Percentiles rank a stretch among this genome's conserved stretches.
Evolutionary conservation across 2,113 vertebrate genomes (phyloP).

Genomic region (Haliaeetus leucogaster): DNA sequence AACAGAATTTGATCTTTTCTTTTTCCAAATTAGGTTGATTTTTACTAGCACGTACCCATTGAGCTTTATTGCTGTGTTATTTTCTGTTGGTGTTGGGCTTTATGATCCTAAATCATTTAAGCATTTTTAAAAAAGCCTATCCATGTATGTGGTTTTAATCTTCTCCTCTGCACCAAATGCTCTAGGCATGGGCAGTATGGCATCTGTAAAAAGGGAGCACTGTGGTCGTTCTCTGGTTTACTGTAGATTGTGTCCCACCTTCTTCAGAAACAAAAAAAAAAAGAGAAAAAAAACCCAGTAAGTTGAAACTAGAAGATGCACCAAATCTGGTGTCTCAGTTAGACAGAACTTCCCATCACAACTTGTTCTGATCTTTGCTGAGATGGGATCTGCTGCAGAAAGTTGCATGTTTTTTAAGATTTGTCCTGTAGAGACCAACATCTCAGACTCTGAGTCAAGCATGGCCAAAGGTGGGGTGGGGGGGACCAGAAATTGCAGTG

Average conservation of each 20-base stretch:
- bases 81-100: not conserved
- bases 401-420: not conserved
- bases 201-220: not conserved
- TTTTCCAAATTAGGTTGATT: not conserved
- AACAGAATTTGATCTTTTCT: not conserved
- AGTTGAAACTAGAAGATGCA: not conserved
- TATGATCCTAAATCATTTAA: not conserved
- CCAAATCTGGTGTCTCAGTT: not conserved
- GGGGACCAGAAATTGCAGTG: not conserved
- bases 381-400: not conserved
- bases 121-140: not conserved
- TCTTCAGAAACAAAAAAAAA: no score
- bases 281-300: not conserved
- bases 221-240: not conserved
- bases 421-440: not conserved
- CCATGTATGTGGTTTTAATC: not conserved
- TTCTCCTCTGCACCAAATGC: not conserved
- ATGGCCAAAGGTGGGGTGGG: not conserved
- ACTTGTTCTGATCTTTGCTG: not conserved
- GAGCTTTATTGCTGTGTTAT: not conserved
- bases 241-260: not conserved
- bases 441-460: not conserved
- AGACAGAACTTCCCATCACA: not conserved
- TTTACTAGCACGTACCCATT: not conserved
- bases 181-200: not conserved